Percentiles rank a stretch among this genome's conserved stretches.
Evolutionary conservation across 2,797 vertebrate genomes (phyloP).

Genomic region (Adelosebastes latens): DNA sequence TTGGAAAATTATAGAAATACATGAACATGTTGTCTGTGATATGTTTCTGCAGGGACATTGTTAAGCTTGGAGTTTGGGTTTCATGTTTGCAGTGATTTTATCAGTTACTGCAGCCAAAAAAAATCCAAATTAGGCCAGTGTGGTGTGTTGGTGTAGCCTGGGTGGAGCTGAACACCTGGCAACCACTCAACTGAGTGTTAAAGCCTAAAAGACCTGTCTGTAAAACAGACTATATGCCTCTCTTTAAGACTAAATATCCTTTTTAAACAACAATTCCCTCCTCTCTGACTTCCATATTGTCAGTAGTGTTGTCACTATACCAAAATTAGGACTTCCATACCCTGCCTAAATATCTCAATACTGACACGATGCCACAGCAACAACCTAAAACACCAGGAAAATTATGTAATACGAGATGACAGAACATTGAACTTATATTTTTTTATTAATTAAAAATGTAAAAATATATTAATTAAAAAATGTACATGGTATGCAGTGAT

Average conservation of each 20-base stretch:
- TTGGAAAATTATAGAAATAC: not conserved
- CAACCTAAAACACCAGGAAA: too few species aligned
- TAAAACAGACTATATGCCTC: not conserved
- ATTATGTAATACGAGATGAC: too few species aligned
- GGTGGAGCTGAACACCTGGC: slow-evolving; percentile 29
- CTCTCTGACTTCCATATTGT: not conserved
- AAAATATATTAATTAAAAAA: too few species aligned
- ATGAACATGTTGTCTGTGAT: not conserved
- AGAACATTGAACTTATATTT: too few species aligned
- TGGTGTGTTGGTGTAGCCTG: not conserved
- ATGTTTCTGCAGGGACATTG: not conserved
- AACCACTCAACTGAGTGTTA: not conserved
- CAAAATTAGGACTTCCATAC: too few species aligned
- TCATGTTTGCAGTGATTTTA: not conserved
- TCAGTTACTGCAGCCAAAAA: not conserved
- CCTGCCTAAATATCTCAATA: too few species aligned
- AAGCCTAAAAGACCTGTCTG: not conserved
- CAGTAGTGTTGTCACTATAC: too few species aligned
- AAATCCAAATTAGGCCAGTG: not conserved
- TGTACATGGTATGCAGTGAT: too few species aligned
- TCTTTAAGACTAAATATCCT: not conserved
- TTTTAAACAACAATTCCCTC: not conserved
- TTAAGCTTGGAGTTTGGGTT: not conserved
- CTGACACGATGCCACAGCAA: too few species aligned
- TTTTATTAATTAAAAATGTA: fast-evolving